Percentiles rank a stretch among this genome's conserved stretches.
Evolutionary conservation across 2,797 vertebrate genomes (phyloP).

Genomic region (Semotilus atromaculatus): DNA sequence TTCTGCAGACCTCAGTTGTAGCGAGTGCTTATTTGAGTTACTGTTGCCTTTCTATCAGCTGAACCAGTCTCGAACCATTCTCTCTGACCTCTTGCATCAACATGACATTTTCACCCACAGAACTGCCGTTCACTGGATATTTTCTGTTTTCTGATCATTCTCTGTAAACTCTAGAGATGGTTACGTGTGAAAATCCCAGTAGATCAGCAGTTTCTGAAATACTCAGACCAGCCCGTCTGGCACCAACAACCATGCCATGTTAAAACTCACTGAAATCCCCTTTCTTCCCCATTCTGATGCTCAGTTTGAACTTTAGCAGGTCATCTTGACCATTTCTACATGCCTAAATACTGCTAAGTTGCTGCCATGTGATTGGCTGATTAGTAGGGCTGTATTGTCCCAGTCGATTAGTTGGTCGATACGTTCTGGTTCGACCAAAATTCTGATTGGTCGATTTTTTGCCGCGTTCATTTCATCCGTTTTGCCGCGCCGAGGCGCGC

Average conservation of each 20-base stretch:
- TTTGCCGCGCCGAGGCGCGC: no score
- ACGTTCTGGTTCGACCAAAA: no score
- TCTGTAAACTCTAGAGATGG: neutral
- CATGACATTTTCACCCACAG: constrained; percentile 49
- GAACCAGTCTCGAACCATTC: constrained; percentile 47
- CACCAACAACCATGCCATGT: neutral
- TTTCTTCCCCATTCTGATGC: neutral
- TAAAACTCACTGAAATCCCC: neutral
- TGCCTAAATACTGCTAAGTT: neutral
- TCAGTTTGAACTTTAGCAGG: neutral
- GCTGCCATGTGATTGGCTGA: neutral
- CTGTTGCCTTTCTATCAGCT: neutral
- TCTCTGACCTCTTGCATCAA: constrained; percentile 59
- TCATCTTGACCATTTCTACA: neutral
- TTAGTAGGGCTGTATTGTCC: no score
- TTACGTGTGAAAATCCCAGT: neutral
- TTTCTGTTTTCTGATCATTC: neutral
- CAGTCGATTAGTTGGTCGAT: no score
- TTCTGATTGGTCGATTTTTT: no score
- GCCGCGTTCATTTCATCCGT: no score
- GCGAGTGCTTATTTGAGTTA: no score
- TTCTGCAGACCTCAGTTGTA: neutral
- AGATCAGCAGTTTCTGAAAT: constrained; percentile 9
- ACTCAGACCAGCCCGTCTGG: neutral
- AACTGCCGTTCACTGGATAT: constrained; percentile 44